phyloP scores from a whole-genome alignment of 2,797 vertebrate species.

The Tangara arthus region DNA sequence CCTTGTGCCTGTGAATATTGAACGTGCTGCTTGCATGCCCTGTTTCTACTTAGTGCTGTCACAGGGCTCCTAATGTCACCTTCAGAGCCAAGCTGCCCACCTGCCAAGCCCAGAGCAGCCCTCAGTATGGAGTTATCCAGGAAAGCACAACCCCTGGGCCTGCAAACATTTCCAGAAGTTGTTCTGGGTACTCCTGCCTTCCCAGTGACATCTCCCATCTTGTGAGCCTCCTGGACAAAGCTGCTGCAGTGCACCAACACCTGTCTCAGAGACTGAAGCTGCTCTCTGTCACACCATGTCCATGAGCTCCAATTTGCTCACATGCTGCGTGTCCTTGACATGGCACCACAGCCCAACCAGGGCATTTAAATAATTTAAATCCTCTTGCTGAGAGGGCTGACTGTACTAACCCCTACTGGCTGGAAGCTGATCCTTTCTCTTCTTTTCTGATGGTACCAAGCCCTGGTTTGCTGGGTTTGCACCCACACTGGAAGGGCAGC shows the following conservation, averaged over 20 bases:
- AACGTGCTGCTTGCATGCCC: rapidly evolving
- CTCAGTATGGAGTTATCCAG: background rate
- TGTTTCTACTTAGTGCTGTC: background rate
- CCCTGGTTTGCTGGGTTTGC: background rate
- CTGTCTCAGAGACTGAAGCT: background rate
- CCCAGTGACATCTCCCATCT: background rate
- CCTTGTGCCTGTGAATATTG: background rate
- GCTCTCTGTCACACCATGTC: background rate
- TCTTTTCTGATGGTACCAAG: background rate
- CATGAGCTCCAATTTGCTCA: background rate
- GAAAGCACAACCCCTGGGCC: background rate
- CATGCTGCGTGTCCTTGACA: rapidly evolving
- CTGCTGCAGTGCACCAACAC: background rate
- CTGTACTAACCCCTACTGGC: background rate
- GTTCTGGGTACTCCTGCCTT: background rate
- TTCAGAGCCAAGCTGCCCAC: background rate
- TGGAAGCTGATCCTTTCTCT: background rate
- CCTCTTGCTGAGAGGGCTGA: background rate
- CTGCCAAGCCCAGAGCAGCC: background rate
- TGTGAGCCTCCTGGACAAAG: background rate
- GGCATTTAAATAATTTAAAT: background rate
- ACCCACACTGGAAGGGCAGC: rapidly evolving
- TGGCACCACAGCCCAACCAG: background rate
- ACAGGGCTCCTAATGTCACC: background rate
- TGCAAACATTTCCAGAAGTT: background rate